Conservation (phyloP, 2,797 vertebrate species). For the Cyprinodon diabolis region DNA sequence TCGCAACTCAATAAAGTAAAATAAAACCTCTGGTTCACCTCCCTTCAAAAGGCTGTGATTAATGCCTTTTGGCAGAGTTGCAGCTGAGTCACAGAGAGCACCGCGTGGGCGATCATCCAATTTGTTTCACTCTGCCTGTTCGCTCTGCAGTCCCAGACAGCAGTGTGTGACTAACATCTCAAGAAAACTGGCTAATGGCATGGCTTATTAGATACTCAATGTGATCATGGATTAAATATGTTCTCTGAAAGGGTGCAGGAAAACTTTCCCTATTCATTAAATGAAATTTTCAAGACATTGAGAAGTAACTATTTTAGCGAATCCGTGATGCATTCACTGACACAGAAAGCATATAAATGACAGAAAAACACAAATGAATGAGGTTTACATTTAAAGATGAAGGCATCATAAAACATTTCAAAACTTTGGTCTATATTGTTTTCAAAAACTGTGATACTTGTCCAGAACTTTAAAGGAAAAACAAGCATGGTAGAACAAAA, state of each 20-base stretch:
- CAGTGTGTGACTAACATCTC: slow-evolving; percentile 62
- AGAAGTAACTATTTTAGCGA: not conserved
- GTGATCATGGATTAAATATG: slow-evolving; percentile 58
- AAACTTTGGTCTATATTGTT: no score
- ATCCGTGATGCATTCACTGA: not conserved
- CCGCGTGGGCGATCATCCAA: slow-evolving; percentile 61
- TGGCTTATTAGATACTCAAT: slow-evolving; percentile 58
- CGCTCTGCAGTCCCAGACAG: slow-evolving; percentile 63
- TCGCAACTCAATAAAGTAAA: slow-evolving; percentile 22
- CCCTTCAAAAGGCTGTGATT: slow-evolving; percentile 31
- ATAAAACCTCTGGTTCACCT: slow-evolving; percentile 31
- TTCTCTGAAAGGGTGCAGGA: slow-evolving; percentile 21
- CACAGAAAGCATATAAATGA: slow-evolving; percentile 1
- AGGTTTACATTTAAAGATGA: not conserved
- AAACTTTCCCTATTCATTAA: slow-evolving; percentile 7
- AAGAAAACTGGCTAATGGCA: slow-evolving; percentile 60
- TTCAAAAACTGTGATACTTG: no score
- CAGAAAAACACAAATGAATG: not conserved
- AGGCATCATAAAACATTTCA: no score
- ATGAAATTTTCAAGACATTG: slow-evolving; percentile 17
- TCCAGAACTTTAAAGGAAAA: no score
- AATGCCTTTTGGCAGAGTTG: slow-evolving; percentile 59
- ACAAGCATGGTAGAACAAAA: no score
- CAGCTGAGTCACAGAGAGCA: slow-evolving; percentile 55
- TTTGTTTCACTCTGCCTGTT: slow-evolving; percentile 56